Evolutionary conservation across 2,113 vertebrate genomes (phyloP).

Genomic region (Oreocharis arfaki): DNA sequence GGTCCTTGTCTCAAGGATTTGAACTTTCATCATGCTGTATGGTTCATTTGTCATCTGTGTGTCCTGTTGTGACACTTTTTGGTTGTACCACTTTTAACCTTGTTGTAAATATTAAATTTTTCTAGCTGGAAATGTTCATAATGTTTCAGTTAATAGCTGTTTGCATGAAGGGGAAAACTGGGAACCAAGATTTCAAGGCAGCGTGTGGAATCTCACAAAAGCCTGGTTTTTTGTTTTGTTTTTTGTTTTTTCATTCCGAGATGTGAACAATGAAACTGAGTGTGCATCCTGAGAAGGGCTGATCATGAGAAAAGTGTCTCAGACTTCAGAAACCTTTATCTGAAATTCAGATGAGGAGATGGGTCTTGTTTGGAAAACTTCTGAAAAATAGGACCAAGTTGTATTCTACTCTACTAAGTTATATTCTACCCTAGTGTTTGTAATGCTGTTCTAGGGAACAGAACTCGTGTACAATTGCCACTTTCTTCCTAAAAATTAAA

Average conservation of each 20-base stretch:
- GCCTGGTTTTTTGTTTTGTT: no score
- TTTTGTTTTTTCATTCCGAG: background rate
- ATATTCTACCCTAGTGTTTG: background rate
- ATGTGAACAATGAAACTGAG: background rate
- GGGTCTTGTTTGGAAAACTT: background rate
- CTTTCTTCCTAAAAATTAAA: background rate
- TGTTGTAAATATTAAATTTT: background rate
- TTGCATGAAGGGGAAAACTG: background rate
- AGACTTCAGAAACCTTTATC: background rate
- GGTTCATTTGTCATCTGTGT: background rate
- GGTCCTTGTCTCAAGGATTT: constrained; percentile 3
- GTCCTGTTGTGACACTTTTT: background rate
- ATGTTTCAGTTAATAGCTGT: background rate
- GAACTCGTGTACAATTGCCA: background rate
- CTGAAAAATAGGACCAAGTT: background rate
- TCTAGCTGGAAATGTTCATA: background rate
- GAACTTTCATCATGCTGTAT: background rate
- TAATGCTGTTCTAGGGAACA: background rate
- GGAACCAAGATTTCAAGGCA: background rate
- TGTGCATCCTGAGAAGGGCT: background rate
- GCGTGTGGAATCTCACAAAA: background rate
- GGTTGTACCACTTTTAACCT: background rate
- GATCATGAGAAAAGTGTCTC: background rate
- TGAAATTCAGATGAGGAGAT: background rate
- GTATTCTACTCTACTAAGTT: background rate